A percentile compares a stretch with the other conserved stretches of the same genome.
These are phyloP conservation scores for Blastobasis adustella DNA, from an alignment of 2,888 invertebrate genomes.

Conservation along the genomic window DNA sequence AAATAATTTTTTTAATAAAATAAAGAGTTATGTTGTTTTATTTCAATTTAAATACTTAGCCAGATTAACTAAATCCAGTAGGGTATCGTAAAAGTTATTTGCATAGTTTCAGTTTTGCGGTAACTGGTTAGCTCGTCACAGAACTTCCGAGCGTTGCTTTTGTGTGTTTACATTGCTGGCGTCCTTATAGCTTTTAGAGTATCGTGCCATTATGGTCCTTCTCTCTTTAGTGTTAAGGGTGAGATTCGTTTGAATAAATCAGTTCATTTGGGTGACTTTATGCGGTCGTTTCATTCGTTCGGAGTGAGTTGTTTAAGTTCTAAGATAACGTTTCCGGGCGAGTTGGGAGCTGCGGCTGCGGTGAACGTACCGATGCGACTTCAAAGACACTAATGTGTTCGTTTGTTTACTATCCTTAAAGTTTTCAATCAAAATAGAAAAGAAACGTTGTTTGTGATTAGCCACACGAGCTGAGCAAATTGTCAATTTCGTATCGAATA, in stretches of 20 bases:
- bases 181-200: slow-evolving; percentile 31
- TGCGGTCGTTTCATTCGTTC: slow-evolving; percentile 24
- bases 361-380: slow-evolving; percentile 33
- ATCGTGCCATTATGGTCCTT: slow-evolving; percentile 21
- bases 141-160: slow-evolving; percentile 12
- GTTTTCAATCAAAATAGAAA: too few relatives aligned
- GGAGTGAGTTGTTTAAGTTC: slow-evolving; percentile 64
- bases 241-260: slow-evolving; percentile 14
- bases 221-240: slow-evolving; percentile 14
- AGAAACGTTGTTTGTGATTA: background rate
- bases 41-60: background rate
- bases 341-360: slow-evolving; percentile 40
- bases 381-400: slow-evolving; percentile 26
- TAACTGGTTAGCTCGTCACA: slow-evolving; percentile 52
- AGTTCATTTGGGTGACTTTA: slow-evolving; percentile 19
- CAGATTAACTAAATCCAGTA: slow-evolving; percentile 8
- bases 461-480: too few relatives aligned
- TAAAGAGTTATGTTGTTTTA: slow-evolving; percentile 39
- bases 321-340: slow-evolving; percentile 58
- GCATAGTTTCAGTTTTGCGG: slow-evolving; percentile 58
- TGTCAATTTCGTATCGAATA: too few relatives aligned
- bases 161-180: slow-evolving; percentile 35
- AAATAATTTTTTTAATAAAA: too few relatives aligned
- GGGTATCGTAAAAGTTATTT: slow-evolving; percentile 34
- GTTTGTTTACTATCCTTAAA: slow-evolving; percentile 11